Evolutionary conservation across 2,888 invertebrate genomes (phyloP), one percentile per base, ranked within the genome.

Genomic region (Atherix ibis): DNA sequence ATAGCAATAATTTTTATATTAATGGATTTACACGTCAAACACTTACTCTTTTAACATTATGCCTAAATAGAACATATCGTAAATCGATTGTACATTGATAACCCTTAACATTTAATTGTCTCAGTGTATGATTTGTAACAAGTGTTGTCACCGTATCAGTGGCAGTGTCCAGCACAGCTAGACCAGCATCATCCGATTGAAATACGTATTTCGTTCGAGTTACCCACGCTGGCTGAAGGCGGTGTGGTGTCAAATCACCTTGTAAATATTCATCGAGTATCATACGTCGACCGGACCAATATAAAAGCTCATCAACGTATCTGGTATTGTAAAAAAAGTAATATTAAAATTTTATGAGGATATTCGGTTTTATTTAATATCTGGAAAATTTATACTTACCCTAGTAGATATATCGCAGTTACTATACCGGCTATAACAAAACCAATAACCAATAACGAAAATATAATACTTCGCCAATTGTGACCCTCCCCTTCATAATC

Each of bases 401-500:
- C 85, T 58, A 85, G 71, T 57, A 83, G 72, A 67, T 84, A 82
- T 64, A 85, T 85, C 53, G 85, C 85, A 49, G 82, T 82, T 48
- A 83, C 81, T 54, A 85, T 85, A 44, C 85, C 85, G 48, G 82
- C 77, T 64, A 85, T 81, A 52, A 85, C 84, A 63, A 77, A 71
- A 59, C 81, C 75, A 64, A 85, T 85, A 58, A 85, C 85, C 66
- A 84, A 70, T 58, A 85, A 67, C 44, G 84, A 83, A 62, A 85
- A 80, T 58, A 85, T 68, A 55, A 85, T 83, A 59, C 84, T 84
- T 61, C 78, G 74, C 85, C 85, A 85, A 62, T 85, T 85, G 68
- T 84, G 81, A 43, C 84, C 83, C 61, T 83, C 83, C 47, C 72
- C 76, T 44, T 73, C 69, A 59, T 83, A 77, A 49, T 71, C 67